phyloP scores from a whole-genome alignment of 2,888 invertebrate genomes.

The Stegophylla sp. region DNA sequence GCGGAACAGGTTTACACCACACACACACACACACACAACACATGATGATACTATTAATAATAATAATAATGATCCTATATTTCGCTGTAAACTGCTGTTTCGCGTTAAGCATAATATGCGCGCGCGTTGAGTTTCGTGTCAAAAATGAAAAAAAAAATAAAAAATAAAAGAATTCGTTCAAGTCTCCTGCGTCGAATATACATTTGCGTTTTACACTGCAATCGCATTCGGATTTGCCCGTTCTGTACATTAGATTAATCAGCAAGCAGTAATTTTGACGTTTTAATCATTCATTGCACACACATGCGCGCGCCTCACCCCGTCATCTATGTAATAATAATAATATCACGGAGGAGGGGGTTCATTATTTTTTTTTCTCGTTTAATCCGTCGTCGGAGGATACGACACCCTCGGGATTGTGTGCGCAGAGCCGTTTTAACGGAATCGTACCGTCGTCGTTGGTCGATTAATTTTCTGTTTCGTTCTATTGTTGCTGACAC shows the following conservation, averaged over 20 bases:
- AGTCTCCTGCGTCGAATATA: neutral
- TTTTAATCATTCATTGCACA: constrained; percentile 11
- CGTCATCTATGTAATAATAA: neutral
- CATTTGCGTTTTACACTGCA: no score
- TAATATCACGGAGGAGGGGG: neutral
- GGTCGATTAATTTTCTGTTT: neutral
- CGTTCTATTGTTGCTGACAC: neutral
- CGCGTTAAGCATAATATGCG: neutral
- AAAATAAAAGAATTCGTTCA: neutral
- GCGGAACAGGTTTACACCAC: neutral
- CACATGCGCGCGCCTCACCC: neutral
- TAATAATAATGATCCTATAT: neutral
- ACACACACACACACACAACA: neutral
- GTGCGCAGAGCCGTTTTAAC: no score
- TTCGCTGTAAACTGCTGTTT: neutral
- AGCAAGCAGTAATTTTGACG: constrained; percentile 1
- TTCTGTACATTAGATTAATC: neutral
- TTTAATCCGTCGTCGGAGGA: neutral
- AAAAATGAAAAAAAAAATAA: no score
- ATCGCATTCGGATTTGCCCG: no score
- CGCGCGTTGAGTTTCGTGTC: neutral
- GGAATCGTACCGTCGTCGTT: neutral
- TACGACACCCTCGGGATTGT: no score
- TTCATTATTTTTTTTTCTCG: neutral
- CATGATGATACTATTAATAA: neutral